Evolutionary conservation across 2,797 vertebrate species (phyloP).

Genomic region (Erethizon dorsatum): DNA sequence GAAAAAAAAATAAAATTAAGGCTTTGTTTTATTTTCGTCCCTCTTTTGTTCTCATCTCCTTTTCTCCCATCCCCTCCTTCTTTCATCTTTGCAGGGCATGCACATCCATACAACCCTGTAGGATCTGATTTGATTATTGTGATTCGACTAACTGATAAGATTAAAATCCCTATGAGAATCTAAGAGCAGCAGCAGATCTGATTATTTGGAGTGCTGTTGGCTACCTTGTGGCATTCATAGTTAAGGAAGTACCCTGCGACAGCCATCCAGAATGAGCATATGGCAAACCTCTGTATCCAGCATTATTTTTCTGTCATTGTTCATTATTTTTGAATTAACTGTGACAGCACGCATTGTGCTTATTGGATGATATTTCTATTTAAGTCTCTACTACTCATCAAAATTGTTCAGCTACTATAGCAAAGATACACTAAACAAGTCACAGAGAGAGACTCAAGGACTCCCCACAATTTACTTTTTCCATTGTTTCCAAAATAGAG

Average conservation of each 20-base stretch:
- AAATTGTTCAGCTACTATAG: conserved; percentile 84
- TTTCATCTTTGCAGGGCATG: not conserved
- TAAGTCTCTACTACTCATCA: conserved; percentile 85
- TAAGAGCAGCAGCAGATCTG: conserved; percentile 61
- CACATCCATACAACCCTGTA: conserved; percentile 4
- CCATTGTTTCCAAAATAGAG: conserved; percentile 62
- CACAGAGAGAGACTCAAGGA: conserved; percentile 74
- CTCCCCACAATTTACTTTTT: conserved; percentile 76
- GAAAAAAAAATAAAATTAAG: not conserved
- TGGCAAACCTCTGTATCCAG: conserved; percentile 80
- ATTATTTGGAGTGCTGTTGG: conserved; percentile 70
- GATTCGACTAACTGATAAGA: conserved; percentile 61
- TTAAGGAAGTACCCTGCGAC: conserved; percentile 76
- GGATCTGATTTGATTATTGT: conserved; percentile 64
- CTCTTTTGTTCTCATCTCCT: not conserved
- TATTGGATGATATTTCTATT: conserved; percentile 86
- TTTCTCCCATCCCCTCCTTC: not conserved
- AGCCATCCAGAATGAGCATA: conserved; percentile 77
- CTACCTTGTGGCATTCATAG: conserved; percentile 73
- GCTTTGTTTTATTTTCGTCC: not conserved
- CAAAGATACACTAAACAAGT: conserved; percentile 78
- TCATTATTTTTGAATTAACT: conserved; percentile 87
- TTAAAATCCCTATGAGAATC: conserved; percentile 48
- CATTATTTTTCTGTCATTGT: conserved; percentile 82
- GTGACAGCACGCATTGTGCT: conserved; percentile 83